Percentiles rank a stretch among this genome's conserved stretches.
Evolutionary conservation across 2,797 vertebrate species (phyloP).

Genomic region (Silurus lanzhouensis): DNA sequence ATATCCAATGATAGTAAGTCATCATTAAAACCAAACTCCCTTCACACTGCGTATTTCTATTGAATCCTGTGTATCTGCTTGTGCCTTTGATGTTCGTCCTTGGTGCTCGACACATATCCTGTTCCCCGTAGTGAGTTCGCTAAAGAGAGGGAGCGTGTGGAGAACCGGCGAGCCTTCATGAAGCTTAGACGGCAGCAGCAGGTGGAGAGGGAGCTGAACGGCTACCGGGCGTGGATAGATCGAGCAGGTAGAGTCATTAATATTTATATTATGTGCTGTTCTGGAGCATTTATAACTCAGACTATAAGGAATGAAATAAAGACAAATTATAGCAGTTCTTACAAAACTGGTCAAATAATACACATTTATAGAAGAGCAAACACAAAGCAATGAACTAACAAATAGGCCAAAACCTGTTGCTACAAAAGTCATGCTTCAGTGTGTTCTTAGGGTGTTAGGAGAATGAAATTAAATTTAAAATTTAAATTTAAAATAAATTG

Average conservation of each 20-base stretch:
- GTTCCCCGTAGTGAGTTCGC: slow-evolving; percentile 87
- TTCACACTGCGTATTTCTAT: background rate
- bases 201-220: slow-evolving; percentile 94
- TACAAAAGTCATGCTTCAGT: background rate
- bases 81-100: slow-evolving; percentile 14
- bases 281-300: background rate
- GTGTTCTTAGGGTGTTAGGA: background rate
- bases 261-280: background rate
- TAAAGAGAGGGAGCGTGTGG: slow-evolving; percentile 96
- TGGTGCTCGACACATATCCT: background rate
- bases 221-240: slow-evolving; percentile 98
- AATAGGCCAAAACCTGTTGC: background rate
- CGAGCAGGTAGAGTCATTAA: slow-evolving; percentile 83
- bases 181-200: slow-evolving; percentile 97
- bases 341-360: background rate
- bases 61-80: slow-evolving; percentile 2
- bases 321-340: background rate
- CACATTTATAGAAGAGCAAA: background rate
- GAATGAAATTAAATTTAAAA: too few relatives aligned
- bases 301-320: background rate
- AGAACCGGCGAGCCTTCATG: slow-evolving; percentile 98
- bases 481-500: too few relatives aligned
- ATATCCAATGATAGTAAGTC: background rate
- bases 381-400: background rate
- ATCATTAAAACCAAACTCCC: background rate